phyloP scores from a whole-genome alignment of 2,113 vertebrate species.

The Xiphophorus hellerii region DNA sequence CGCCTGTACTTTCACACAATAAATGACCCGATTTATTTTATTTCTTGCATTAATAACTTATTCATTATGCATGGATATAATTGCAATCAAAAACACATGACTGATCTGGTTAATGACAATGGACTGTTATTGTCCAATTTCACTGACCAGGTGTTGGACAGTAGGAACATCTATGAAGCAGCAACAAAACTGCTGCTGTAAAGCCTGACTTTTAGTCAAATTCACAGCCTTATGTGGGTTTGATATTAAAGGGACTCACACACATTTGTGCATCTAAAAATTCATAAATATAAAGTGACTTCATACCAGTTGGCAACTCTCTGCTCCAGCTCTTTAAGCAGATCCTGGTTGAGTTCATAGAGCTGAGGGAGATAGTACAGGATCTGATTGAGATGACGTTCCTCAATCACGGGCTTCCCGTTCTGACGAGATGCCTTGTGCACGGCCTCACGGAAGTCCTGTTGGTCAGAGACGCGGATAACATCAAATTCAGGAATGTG shows the following conservation, averaged over 20 bases:
- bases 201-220: not conserved
- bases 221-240: not conserved
- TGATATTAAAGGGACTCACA: too few relatives aligned
- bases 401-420: constrained; percentile 94
- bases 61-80: too few relatives aligned
- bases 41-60: too few relatives aligned
- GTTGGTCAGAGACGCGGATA: constrained; percentile 5
- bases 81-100: too few relatives aligned
- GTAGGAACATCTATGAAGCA: too few relatives aligned
- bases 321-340: constrained; percentile 91
- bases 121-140: too few relatives aligned
- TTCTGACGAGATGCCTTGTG: constrained; percentile 85
- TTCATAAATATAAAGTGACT: not conserved
- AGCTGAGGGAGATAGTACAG: constrained; percentile 96
- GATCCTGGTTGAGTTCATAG: constrained; percentile 93
- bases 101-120: too few relatives aligned
- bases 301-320: constrained; percentile 88
- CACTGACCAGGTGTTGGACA: not conserved
- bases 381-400: constrained; percentile 93
- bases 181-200: not conserved
- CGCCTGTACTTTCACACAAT: too few relatives aligned
- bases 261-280: too few relatives aligned
- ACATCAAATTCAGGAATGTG: not conserved
- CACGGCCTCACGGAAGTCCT: constrained; percentile 96
- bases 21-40: too few relatives aligned